A percentile compares a stretch with the other conserved stretches of the same genome.
Conservation (phyloP, 1,140 invertebrate species). For the Solenopsis fugax region DNA sequence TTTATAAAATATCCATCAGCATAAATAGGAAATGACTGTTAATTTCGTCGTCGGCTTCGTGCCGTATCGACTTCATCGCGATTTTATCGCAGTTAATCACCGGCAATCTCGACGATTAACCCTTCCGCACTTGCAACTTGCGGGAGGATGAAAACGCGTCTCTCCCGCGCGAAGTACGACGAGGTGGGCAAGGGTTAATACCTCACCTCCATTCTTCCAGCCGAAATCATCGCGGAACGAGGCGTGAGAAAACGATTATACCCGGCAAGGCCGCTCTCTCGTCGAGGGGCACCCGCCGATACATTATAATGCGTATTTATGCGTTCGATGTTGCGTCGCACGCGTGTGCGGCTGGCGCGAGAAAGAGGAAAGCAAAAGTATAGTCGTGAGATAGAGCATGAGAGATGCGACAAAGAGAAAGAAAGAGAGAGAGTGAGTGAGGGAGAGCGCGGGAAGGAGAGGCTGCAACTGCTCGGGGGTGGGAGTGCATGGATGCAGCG, state of each 20-base stretch:
- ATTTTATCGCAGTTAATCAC: conserved; percentile 54
- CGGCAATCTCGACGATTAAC: conserved; percentile 55
- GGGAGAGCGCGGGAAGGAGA: neutral
- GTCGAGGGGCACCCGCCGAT: conserved; percentile 51
- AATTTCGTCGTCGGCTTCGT: conserved; percentile 38
- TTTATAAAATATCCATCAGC: conserved; percentile 2
- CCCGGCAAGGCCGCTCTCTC: conserved; percentile 48
- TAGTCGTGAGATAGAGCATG: neutral
- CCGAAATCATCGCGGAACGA: conserved; percentile 57
- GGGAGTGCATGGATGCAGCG: conserved; percentile 41
- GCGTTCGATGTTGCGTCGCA: conserved; percentile 53
- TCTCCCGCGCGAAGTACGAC: conserved; percentile 28
- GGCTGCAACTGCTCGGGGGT: conserved; percentile 29
- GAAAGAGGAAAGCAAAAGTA: neutral
- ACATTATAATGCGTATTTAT: conserved; percentile 67
- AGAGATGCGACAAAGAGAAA: conserved; percentile 18
- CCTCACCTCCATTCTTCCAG: conserved; percentile 41
- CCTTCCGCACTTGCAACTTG: conserved; percentile 40
- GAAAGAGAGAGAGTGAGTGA: conserved; percentile 32
- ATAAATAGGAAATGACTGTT: conserved; percentile 45
- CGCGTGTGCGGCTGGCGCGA: conserved; percentile 20
- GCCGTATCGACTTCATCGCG: conserved; percentile 16
- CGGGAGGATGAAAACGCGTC: conserved; percentile 45
- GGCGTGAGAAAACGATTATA: conserved; percentile 69
- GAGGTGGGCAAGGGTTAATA: conserved; percentile 52